phyloP scores from a whole-genome alignment of 2,113 vertebrate species.

The Eudyptes chrysolophus region DNA sequence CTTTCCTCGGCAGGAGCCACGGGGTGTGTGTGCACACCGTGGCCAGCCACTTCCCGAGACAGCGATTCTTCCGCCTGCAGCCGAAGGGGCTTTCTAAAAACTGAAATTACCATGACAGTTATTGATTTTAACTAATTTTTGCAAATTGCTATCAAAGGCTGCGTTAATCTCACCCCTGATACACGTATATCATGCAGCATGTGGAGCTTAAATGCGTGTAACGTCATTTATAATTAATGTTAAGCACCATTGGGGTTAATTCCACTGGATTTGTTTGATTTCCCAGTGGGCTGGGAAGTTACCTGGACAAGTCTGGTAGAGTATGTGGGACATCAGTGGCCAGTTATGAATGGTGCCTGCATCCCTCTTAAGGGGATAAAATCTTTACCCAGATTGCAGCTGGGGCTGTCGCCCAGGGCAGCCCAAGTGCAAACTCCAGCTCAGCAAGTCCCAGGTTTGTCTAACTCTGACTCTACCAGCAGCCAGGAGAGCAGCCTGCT shows the following conservation, averaged over 20 bases:
- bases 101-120: background rate
- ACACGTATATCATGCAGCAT: fast-evolving
- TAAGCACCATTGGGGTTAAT: background rate
- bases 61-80: background rate
- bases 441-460: background rate
- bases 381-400: background rate
- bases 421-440: background rate
- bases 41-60: background rate
- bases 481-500: background rate
- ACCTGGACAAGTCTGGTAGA: background rate
- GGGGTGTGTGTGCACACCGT: fast-evolving
- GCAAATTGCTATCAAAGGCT: background rate
- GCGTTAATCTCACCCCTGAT: background rate
- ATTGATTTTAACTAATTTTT: background rate
- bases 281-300: background rate
- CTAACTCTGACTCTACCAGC: fast-evolving
- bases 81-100: background rate
- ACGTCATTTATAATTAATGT: background rate
- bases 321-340: background rate
- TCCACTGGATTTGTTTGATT: background rate
- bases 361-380: fast-evolving
- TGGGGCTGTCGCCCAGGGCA: background rate
- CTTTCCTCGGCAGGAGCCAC: fast-evolving
- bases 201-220: background rate
- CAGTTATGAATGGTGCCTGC: fast-evolving